These are phyloP conservation scores for Cyphomyrus plagiostoma DNA, from an alignment of 2,113 vertebrate genomes.

Conservation along the genomic window DNA sequence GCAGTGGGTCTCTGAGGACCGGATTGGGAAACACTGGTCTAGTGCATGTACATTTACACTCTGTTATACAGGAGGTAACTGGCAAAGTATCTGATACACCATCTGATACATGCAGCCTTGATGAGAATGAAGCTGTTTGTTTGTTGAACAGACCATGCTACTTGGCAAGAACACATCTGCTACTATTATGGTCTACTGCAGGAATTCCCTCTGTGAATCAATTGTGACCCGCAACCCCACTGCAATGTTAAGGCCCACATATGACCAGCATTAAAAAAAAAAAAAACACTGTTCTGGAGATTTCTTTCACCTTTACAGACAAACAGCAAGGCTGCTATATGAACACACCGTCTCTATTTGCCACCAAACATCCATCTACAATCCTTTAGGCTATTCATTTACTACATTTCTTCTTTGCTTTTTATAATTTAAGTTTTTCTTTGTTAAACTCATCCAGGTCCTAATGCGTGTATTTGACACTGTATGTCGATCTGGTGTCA, in stretches of 20 bases:
- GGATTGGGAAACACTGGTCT: background rate
- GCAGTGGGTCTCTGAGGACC: no score
- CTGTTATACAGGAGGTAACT: background rate
- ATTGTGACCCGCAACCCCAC: background rate
- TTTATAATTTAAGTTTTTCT: background rate
- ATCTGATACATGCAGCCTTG: background rate
- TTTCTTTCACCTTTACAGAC: background rate
- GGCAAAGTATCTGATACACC: background rate
- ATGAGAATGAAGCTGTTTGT: background rate
- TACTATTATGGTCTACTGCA: background rate
- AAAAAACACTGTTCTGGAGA: background rate
- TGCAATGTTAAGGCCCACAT: background rate
- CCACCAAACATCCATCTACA: background rate
- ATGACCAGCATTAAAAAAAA: background rate
- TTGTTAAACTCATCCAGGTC: background rate
- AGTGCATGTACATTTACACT: background rate
- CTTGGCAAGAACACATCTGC: background rate
- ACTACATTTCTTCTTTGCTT: background rate
- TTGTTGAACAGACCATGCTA: background rate
- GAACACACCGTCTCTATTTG: background rate
- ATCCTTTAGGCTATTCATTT: background rate
- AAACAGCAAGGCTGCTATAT: background rate
- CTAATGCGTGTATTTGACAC: background rate
- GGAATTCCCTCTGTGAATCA: background rate
- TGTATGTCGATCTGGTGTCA: background rate